phyloP scores from a whole-genome alignment of 2,888 invertebrate species.

The Diarsia dahlii region DNA sequence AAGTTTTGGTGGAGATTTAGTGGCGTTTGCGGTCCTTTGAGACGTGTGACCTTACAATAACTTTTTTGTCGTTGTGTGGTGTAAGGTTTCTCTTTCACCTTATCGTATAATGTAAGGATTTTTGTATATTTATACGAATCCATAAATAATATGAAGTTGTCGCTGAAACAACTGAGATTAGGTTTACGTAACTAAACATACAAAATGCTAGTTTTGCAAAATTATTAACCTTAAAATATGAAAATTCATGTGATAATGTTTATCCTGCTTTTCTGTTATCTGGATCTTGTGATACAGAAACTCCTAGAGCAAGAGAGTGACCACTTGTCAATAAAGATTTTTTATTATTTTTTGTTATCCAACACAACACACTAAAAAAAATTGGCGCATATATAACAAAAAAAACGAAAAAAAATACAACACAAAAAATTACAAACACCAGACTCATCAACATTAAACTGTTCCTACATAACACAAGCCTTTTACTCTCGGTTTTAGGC shows the following conservation, averaged over 20 bases:
- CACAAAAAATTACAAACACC: neutral
- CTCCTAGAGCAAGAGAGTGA: too few relatives aligned
- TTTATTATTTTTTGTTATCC: neutral
- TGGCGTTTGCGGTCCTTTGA: constrained; percentile 1
- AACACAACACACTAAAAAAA: neutral
- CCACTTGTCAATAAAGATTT: too few relatives aligned
- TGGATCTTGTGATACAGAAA: too few relatives aligned
- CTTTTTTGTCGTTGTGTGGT: neutral
- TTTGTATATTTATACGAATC: neutral
- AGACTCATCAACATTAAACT: constrained; percentile 9
- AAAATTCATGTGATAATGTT: neutral
- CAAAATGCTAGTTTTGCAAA: neutral
- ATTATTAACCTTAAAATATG: neutral
- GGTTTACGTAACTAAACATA: too few relatives aligned
- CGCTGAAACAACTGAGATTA: neutral
- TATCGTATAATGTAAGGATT: neutral
- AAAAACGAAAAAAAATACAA: too few relatives aligned
- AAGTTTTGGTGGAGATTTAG: constrained; percentile 14
- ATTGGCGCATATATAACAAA: neutral
- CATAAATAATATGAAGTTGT: neutral
- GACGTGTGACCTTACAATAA: neutral
- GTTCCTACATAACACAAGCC: constrained; percentile 10
- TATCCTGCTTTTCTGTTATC: neutral
- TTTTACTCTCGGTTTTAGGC: constrained; percentile 37
- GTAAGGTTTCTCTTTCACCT: neutral